Base-by-base conservation (phyloP, 92 coral and sea anemone genomes). In the Heliopora coerulea region DNA sequence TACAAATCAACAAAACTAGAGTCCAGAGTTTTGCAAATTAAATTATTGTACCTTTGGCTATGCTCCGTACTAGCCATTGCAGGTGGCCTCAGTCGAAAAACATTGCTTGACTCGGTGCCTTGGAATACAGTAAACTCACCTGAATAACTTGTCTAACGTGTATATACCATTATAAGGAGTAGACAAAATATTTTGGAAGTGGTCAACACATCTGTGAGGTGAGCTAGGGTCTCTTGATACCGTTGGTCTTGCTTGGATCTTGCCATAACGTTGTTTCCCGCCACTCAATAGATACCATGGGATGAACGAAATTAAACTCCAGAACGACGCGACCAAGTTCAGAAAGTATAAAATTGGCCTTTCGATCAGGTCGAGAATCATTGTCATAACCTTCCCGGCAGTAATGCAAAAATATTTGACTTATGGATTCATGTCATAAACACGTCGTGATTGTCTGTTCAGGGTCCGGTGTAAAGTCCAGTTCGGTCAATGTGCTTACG, bases 261-360 rank as follows among this genome's bases (percentile, higher is more conserved):
- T 91, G 42, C 83, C 80, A 29, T 82, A 64, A 30, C 92, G 86
- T 20, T 81, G 78, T 68, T 90, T 88, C 72, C 95, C 87, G 82
- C 98, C 98, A 29, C 86, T 81, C 66, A 93, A 48, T 29, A 90
- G 81, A 35, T 90, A 93, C 98, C 98, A 93, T 17, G 98, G 98
- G 1, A 87, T 49, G 80, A 93, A 93, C 42, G 93, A 85, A 31
- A 93, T 78, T 14, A 93, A 82, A 62, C 98, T 95, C 98, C 98
- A 93, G 6, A 87, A 41, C 91, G 95, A 88, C 35, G 95, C 98
- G 17, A 91, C 88, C 32, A 93, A 74, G 78, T 93, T 90, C 49
- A 93, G 87, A 68, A 87, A 74, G 85, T 90, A 90, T 33, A 95
- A 69, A 70, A 95, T 90, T 63, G 89, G 91, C 66, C 78, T 86